Evolutionary conservation across 2,888 invertebrate genomes (phyloP).

Genomic region (Aradus depressus): DNA sequence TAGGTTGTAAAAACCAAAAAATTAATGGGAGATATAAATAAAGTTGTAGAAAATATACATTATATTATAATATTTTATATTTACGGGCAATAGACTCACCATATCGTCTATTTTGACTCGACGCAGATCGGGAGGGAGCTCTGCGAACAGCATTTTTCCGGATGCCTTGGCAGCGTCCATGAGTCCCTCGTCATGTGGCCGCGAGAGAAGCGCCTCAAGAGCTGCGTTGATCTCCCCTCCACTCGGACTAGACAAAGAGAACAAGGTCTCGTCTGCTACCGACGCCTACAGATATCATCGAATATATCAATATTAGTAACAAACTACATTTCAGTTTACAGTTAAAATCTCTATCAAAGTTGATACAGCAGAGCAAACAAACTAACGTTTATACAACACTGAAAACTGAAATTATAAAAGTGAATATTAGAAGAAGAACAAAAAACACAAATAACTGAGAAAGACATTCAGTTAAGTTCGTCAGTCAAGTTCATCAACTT

Average conservation of each 20-base stretch:
- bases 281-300: slow-evolving; percentile 31
- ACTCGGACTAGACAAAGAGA: slow-evolving; percentile 24
- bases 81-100: slow-evolving; percentile 52
- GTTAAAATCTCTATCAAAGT: too few relatives aligned
- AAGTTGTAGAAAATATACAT: too few relatives aligned
- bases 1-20: too few relatives aligned
- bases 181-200: slow-evolving; percentile 51
- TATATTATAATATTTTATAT: too few relatives aligned
- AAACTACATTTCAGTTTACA: neutral
- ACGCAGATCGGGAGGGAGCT: slow-evolving; percentile 55
- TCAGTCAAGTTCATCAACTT: too few relatives aligned
- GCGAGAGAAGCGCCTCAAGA: slow-evolving; percentile 44
- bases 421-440: neutral
- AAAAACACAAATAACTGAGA: neutral
- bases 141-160: slow-evolving; percentile 67
- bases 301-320: neutral
- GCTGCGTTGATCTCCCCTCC: slow-evolving; percentile 37
- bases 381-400: neutral
- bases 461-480: too few relatives aligned
- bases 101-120: slow-evolving; percentile 71
- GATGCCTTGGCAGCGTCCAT: slow-evolving; percentile 82
- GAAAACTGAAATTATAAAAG: neutral
- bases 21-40: too few relatives aligned
- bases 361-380: neutral
- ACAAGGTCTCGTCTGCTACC: slow-evolving; percentile 31